phyloP scores from a whole-genome alignment of 2,888 invertebrate genomes.

The Oscheius sp. region DNA sequence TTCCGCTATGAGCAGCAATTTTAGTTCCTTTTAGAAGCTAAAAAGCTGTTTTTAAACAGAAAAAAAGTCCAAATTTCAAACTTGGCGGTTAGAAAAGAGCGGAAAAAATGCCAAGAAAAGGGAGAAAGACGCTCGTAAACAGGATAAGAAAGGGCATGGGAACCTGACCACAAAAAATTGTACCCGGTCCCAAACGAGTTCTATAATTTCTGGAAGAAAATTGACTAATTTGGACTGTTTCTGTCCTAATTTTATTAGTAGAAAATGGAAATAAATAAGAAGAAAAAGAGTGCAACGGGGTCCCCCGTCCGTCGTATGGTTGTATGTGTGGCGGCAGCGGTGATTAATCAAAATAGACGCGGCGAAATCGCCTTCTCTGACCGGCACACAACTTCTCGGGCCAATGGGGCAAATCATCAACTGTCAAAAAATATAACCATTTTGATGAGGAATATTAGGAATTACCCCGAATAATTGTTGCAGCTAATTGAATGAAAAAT shows the following conservation, averaged over 20 bases:
- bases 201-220: neutral
- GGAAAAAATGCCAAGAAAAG: neutral
- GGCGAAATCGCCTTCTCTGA: slow-evolving; percentile 14
- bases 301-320: neutral
- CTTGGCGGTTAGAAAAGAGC: neutral
- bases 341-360: slow-evolving; percentile 36
- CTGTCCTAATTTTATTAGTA: too few species aligned
- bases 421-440: too few species aligned
- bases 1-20: too few species aligned
- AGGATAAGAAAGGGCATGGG: neutral
- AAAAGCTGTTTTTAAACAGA: too few species aligned
- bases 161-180: neutral
- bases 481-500: too few species aligned
- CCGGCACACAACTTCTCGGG: too few species aligned
- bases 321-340: slow-evolving; percentile 9
- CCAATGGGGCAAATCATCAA: too few species aligned
- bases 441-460: too few species aligned
- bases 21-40: too few species aligned
- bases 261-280: neutral
- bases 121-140: neutral
- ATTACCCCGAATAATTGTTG: too few species aligned
- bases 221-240: too few species aligned
- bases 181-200: neutral
- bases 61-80: neutral
- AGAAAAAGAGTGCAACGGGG: neutral